Conservation (phyloP, 2,113 vertebrate genomes). For the human (Homo sapiens) region GRCh38 chr5:41517501-41518000, state of each 20-base stretch:
- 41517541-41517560: background rate
- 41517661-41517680: background rate
- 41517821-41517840: slow-evolving; percentile 46
- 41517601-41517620: background rate
- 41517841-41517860: background rate
- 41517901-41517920: background rate
- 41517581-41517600: background rate
- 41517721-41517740: background rate
- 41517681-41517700: background rate
- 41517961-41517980: slow-evolving; percentile 26
- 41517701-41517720: background rate
- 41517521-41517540: background rate
- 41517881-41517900: background rate
- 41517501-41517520: background rate
- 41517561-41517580: background rate
- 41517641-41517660: background rate
- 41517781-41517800: background rate
- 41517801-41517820: background rate
- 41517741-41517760: background rate
- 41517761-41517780: background rate
- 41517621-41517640: background rate
- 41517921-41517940: slow-evolving; percentile 42
- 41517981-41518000: slow-evolving; percentile 46
- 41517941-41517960: background rate
- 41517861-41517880: background rate